Base-by-base conservation (phyloP, 2,888 invertebrate genomes). In the Polydrusus tereticollis region DNA sequence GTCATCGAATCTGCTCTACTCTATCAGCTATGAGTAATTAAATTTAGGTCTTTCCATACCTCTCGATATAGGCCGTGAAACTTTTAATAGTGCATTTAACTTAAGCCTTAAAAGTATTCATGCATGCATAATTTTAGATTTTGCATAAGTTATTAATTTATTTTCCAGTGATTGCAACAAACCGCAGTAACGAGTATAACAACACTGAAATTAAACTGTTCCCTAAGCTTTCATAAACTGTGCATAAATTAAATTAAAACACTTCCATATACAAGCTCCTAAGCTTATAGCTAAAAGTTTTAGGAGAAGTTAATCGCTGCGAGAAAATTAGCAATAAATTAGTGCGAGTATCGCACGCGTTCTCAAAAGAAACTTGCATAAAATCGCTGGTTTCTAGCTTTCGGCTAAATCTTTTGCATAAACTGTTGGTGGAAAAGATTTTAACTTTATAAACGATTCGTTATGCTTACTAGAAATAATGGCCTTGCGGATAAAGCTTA, bases 281-380 rank as follows among this genome's bases (percentile, higher is more conserved):
- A 52, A 70, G 70, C 58, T 68, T 50, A 59, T 60, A 59, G 60
- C 57, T 47, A 68, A 68, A 72, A 72, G 67, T 72, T 76, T 75
- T 69, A 67, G 52, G 52, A 66, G 72, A 64, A 77, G 76, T 78
- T 78, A 77, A 78, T 78, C 76, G 76, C 69, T 66, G 65, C 58
- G 67, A 77, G 77, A 75, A 77, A 78, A 78, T 78, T 78, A 77
- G 76, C 76, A 69, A 77, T 78, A 77, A 78, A 77, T 76, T 77
- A 74, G 76, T 63, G 36, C 57, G 43, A 58, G 58, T 52, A 58
- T 64, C 50, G 59, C 70, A 65, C 52, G 52, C 52, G 52, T 29
- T 65, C 47, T 10, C 50, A 5, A 41, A 41, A 59, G 41, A 59
- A 59, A 59, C 43, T 59, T 23, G 41, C 41, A 59, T 59, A 43